phyloP scores from a whole-genome alignment of 2,888 invertebrate species.

The Gortyna flavago region DNA sequence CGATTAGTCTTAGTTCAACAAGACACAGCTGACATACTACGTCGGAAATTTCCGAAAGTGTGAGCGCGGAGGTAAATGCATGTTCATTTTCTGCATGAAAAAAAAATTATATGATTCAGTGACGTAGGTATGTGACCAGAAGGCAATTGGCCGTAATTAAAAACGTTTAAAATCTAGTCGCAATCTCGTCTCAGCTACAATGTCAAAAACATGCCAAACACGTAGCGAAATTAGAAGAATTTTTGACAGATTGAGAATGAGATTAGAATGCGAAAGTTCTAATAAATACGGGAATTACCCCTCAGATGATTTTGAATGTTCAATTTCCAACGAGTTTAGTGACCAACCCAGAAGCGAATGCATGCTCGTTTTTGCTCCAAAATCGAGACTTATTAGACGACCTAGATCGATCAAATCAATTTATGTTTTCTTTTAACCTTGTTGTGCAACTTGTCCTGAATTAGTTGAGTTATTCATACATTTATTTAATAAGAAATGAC shows the following conservation, averaged over 20 bases:
- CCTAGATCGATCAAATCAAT: not conserved
- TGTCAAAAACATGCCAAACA: no score
- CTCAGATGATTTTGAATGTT: not conserved
- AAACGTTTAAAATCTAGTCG: no score
- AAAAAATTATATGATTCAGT: not conserved
- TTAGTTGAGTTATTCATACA: not conserved
- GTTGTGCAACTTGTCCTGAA: not conserved
- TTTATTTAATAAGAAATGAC: not conserved
- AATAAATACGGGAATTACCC: no score
- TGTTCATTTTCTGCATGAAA: not conserved
- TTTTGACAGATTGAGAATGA: no score
- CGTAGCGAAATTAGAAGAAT: no score
- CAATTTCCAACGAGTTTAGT: not conserved
- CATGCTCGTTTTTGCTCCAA: not conserved
- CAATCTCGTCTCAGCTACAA: no score
- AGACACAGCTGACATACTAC: not conserved
- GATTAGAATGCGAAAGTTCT: no score
- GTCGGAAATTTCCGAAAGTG: not conserved
- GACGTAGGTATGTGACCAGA: not conserved
- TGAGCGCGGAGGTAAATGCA: no score
- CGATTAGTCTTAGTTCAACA: not conserved
- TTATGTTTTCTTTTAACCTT: not conserved
- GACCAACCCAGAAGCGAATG: not conserved
- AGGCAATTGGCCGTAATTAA: no score
- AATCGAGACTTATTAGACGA: not conserved